A percentile compares a stretch with the other conserved stretches of the same genome.
phyloP scores from a whole-genome alignment of 2,888 invertebrate species.

The Limenitis camilla region DNA sequence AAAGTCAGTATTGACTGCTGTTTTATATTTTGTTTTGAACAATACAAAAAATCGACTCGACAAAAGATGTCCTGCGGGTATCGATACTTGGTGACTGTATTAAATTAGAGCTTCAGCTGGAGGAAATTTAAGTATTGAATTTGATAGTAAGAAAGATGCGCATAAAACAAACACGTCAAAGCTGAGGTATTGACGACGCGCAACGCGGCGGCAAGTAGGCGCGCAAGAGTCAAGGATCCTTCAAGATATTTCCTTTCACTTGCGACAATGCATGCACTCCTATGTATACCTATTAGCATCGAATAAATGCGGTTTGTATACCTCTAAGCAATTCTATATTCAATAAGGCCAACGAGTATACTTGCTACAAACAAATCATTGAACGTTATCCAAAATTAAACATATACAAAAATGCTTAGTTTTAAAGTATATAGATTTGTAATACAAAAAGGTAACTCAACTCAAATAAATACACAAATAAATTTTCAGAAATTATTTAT shows the following conservation, averaged over 20 bases:
- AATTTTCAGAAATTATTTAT: no score
- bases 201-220: slow-evolving; percentile 46
- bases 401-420: no score
- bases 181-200: slow-evolving; percentile 29
- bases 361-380: slow-evolving; percentile 6
- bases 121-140: background rate
- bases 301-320: slow-evolving; percentile 26
- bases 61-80: no score
- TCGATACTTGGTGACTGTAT: no score
- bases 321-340: slow-evolving; percentile 25
- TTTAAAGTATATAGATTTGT: no score
- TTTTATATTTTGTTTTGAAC: no score
- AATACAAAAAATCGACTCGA: no score
- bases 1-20: no score
- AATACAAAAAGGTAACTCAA: no score
- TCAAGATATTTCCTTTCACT: slow-evolving; percentile 74
- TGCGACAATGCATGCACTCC: slow-evolving; percentile 58
- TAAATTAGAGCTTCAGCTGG: no score
- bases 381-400: background rate
- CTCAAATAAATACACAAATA: no score
- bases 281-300: slow-evolving; percentile 26
- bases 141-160: slow-evolving; percentile 15
- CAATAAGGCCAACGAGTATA: slow-evolving; percentile 27
- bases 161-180: slow-evolving; percentile 26
- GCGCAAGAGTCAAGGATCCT: slow-evolving; percentile 70